Conservation (phyloP, 1,140 invertebrate species). For the Bombus difficillimus region DNA sequence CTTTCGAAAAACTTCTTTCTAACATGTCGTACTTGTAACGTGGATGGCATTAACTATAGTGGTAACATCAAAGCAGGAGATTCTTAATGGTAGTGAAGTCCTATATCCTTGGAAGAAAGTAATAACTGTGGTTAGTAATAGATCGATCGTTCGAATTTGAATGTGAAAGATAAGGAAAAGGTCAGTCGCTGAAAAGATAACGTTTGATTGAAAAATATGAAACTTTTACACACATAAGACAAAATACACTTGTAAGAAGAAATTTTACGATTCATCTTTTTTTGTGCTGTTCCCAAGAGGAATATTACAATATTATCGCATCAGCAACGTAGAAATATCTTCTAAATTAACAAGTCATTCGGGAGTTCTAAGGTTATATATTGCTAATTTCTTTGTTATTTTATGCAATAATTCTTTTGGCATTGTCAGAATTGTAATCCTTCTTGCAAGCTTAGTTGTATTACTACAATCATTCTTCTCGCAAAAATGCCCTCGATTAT, state of each 20-base stretch:
- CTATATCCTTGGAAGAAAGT: neutral
- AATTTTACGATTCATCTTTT: neutral
- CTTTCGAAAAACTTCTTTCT: neutral
- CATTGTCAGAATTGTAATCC: neutral
- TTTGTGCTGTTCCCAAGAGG: neutral
- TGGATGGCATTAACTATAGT: too few relatives aligned
- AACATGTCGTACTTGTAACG: neutral
- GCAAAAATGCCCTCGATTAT: neutral
- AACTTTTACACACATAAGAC: neutral
- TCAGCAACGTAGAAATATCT: neutral
- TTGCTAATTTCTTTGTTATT: neutral
- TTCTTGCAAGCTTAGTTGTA: neutral
- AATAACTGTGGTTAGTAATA: neutral
- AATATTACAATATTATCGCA: neutral
- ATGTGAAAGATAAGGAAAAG: neutral
- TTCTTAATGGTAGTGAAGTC: neutral
- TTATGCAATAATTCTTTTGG: neutral
- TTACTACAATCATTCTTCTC: neutral
- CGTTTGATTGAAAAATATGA: neutral
- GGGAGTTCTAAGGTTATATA: neutral
- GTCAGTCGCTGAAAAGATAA: neutral
- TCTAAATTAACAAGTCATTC: neutral
- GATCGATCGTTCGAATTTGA: slow-evolving; percentile 7
- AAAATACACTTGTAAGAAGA: neutral
- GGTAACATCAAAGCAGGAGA: neutral